Evolutionary conservation across 30 jellyfish, hydroid and myxozoan species (phyloP), one percentile per base, ranked within the genome.

Genomic region (Mastigias papua): DNA sequence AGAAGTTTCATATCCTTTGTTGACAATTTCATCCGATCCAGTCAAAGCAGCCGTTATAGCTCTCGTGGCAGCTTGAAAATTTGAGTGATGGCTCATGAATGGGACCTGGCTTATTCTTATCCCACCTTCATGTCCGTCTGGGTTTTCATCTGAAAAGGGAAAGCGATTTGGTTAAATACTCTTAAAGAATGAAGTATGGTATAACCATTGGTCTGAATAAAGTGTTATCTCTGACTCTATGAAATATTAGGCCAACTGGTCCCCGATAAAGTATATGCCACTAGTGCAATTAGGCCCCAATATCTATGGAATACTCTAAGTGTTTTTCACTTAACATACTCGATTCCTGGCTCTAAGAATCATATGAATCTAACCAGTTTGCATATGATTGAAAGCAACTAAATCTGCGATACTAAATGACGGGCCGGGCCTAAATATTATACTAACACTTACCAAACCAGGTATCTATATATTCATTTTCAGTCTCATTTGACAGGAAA

Each of bases 111-210:
- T 89, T 15, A 89, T 30, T 25, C 92, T 84, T 50, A 93, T 84
- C 0, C 98, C 98, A 19, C 99, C 99, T 80, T 94, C 99, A 71
- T 94, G 98, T 5, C 99, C 98, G 17, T 92, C 96, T 15, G 97
- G 97, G 61, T 93, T 76, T 71, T 88, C 97, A 82, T 93, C 98
- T 93, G 63, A 31, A 78, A 54, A 25, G 26, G 0, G 25, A n/a
- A n/a, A n/a, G n/a, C n/a, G n/a, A n/a, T n/a, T n/a, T n/a, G n/a
- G n/a, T n/a, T n/a, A n/a, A n/a, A n/a, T n/a, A n/a, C n/a, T n/a
- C n/a, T n/a, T n/a, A n/a, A n/a, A n/a, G n/a, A n/a, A n/a, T n/a
- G n/a, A n/a, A n/a, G n/a, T n/a, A n/a, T n/a, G n/a, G n/a, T n/a
- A n/a, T n/a, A n/a, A n/a, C n/a, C n/a, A n/a, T n/a, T n/a, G n/a